Percentiles rank a stretch among this genome's conserved stretches.
These are phyloP conservation scores for Acleris laterana DNA, from an alignment of 2,888 invertebrate genomes.

Conservation along the genomic window DNA sequence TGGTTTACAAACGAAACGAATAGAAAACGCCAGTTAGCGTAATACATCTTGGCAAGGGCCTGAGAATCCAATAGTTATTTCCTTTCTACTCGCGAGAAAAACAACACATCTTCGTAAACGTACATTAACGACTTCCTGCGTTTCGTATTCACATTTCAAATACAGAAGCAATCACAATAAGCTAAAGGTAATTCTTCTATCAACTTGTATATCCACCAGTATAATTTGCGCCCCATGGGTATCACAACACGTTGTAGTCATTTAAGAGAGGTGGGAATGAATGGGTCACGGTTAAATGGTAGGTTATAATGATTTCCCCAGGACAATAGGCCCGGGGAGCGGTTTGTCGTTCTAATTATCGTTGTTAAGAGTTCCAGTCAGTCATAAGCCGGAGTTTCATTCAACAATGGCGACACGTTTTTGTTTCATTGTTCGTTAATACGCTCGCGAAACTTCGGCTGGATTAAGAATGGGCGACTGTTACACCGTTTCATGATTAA, in stretches of 20 bases:
- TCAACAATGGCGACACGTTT: slow-evolving; percentile 63
- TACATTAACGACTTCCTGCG: no score
- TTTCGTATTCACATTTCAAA: slow-evolving; percentile 5
- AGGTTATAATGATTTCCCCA: slow-evolving; percentile 48
- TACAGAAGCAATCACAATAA: slow-evolving; percentile 16
- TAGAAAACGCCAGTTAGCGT: no score
- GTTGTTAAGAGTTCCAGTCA: slow-evolving; percentile 57
- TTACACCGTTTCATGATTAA: slow-evolving; percentile 41
- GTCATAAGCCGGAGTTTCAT: slow-evolving; percentile 56
- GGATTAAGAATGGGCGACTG: slow-evolving; percentile 53
- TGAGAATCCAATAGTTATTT: no score
- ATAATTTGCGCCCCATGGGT: slow-evolving; percentile 9
- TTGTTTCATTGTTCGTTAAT: slow-evolving; percentile 66
- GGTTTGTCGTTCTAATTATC: slow-evolving; percentile 60
- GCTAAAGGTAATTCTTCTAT: slow-evolving; percentile 22
- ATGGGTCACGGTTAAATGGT: slow-evolving; percentile 36
- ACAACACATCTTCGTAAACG: no score
- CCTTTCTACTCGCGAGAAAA: no score
- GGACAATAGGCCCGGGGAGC: slow-evolving; percentile 49
- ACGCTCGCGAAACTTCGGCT: slow-evolving; percentile 56
- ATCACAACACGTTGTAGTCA: slow-evolving; percentile 15
- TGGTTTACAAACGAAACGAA: no score
- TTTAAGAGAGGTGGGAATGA: slow-evolving; percentile 28
- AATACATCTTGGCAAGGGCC: no score
- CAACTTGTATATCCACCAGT: slow-evolving; percentile 15